Percentiles rank a stretch among this genome's conserved stretches.
These are phyloP conservation scores for Eubasilissa regina DNA, from an alignment of 1,140 invertebrate species.

Conservation along the genomic window DNA sequence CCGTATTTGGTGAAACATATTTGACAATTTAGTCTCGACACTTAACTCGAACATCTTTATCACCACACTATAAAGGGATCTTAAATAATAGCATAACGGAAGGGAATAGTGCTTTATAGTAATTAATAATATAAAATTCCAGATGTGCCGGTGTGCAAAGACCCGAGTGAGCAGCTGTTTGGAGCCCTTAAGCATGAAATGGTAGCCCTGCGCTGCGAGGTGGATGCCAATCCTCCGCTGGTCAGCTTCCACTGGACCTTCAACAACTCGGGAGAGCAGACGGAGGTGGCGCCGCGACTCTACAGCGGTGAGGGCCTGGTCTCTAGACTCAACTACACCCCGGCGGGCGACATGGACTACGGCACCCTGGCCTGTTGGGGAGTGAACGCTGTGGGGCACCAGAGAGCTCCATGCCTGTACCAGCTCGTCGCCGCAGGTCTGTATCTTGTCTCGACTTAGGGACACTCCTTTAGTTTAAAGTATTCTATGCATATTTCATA, in stretches of 20 bases:
- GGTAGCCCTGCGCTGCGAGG: slow-evolving; percentile 85
- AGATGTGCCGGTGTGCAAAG: slow-evolving; percentile 88
- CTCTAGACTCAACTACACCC: slow-evolving; percentile 88
- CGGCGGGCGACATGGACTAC: slow-evolving; percentile 89
- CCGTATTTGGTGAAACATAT: too few relatives aligned
- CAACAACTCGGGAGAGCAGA: slow-evolving; percentile 88
- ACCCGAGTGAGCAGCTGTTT: slow-evolving; percentile 82
- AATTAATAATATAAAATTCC: slow-evolving; percentile 56
- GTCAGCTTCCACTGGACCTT: slow-evolving; percentile 91
- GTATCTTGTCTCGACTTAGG: not conserved
- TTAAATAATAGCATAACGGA: too few relatives aligned
- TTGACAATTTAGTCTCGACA: too few relatives aligned
- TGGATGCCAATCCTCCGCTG: slow-evolving; percentile 87
- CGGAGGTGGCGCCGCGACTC: slow-evolving; percentile 79
- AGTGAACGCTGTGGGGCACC: slow-evolving; percentile 85
- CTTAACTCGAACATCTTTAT: too few relatives aligned
- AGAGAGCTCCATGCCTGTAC: slow-evolving; percentile 89
- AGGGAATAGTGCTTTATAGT: too few relatives aligned
- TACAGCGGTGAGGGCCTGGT: slow-evolving; percentile 75
- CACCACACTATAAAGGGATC: too few relatives aligned
- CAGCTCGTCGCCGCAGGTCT: slow-evolving; percentile 82
- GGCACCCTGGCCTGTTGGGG: slow-evolving; percentile 90
- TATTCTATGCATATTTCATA: too few relatives aligned
- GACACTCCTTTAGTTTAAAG: too few relatives aligned
- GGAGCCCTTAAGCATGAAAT: slow-evolving; percentile 90